These are phyloP conservation scores for Microtus pennsylvanicus DNA, from an alignment of 2,113 vertebrate species.

Conservation along the genomic window DNA sequence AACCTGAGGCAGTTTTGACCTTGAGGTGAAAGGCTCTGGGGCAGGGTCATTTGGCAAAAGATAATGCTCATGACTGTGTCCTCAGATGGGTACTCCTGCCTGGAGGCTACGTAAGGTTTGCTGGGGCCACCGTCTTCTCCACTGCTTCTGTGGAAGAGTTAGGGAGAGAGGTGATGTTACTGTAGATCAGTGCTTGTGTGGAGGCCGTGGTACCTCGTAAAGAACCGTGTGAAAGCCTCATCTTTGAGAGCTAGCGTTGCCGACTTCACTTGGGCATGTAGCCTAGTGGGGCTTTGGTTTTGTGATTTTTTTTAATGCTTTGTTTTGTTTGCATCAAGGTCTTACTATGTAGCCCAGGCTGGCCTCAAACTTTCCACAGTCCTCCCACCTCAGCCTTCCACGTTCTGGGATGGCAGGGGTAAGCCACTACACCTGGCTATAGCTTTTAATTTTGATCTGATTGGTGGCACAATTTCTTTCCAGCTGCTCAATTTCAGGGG, in stretches of 20 bases:
- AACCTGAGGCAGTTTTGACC: background rate
- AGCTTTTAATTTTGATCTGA: slow-evolving; percentile 52
- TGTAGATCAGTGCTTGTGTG: background rate
- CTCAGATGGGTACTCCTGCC: background rate
- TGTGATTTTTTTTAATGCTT: background rate
- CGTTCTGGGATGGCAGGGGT: background rate
- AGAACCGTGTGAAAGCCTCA: background rate
- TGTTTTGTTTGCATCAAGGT: background rate
- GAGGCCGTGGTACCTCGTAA: background rate
- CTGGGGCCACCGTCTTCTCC: background rate
- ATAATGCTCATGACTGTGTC: background rate
- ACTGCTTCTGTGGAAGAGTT: background rate
- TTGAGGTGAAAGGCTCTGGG: slow-evolving; percentile 3
- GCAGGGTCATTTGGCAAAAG: slow-evolving; percentile 16
- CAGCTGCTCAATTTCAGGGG: slow-evolving; percentile 56
- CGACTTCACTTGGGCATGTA: background rate
- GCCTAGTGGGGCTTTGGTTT: background rate
- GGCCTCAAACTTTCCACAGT: background rate
- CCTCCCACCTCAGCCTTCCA: background rate
- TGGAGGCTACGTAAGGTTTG: background rate
- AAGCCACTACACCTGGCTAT: background rate
- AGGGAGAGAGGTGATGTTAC: background rate
- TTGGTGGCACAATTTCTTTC: slow-evolving; percentile 54
- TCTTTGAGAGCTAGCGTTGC: slow-evolving; percentile 7
- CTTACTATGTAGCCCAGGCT: background rate